Conservation (phyloP, 2,113 vertebrate genomes). For the Macaca mulatta region DNA sequence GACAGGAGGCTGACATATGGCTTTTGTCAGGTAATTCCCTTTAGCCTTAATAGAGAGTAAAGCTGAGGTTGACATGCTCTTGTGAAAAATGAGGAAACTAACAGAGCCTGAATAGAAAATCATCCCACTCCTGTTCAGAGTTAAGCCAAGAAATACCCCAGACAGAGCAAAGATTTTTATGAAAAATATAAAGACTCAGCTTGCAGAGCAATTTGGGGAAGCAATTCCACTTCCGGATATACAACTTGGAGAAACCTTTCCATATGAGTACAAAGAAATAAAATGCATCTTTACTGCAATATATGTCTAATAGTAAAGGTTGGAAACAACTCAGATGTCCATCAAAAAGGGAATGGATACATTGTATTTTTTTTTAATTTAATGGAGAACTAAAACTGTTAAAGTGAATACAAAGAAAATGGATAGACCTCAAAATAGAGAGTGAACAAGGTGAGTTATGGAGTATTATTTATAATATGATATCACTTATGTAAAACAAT, state of each 20-base stretch:
- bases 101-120: conserved; percentile 42
- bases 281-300: not conserved
- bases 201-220: not conserved
- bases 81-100: conserved; percentile 67
- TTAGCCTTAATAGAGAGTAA: conserved; percentile 56
- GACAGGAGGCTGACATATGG: conserved; percentile 35
- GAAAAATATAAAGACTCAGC: not conserved
- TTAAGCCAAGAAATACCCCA: not conserved
- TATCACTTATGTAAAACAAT: not conserved
- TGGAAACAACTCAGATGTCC: not conserved
- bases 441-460: not conserved
- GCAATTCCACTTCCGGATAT: not conserved
- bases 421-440: not conserved
- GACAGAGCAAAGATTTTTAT: not conserved
- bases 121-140: not conserved
- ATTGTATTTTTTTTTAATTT: not conserved
- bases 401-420: not conserved
- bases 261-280: not conserved
- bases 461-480: not conserved
- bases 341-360: not conserved
- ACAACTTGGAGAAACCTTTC: not conserved
- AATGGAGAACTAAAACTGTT: not conserved
- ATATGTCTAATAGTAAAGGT: not conserved
- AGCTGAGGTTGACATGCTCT: conserved; percentile 28
- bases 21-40: conserved; percentile 65